Base-by-base conservation (phyloP, 2,113 vertebrate species). In the Pterocles gutturalis region DNA sequence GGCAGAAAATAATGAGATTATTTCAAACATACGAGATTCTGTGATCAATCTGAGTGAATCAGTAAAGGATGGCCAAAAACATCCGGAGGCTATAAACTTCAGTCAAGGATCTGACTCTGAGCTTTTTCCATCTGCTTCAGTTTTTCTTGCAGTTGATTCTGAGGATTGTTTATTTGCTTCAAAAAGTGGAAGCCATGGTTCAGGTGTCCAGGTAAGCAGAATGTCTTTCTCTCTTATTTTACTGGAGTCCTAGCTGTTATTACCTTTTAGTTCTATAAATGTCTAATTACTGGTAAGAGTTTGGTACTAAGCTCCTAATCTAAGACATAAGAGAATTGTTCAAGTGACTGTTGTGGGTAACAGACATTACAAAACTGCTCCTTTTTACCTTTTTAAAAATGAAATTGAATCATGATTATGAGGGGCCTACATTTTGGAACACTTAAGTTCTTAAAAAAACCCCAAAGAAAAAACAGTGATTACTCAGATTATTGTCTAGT, bases 1-100 rank as follows among this genome's bases (percentile, higher is more conserved):
- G 62, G 98, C 98, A 11, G 98, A 99, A 98, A 99, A 99, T 97
- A 99, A 99, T 96, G 98, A 98, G 34, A 98, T 99, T 94, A 99
- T 99, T 96, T 98, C 98, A 89, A 98, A 98, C 65, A 99, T 99
- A 96, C 98, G 98, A 7, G 99, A 99, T 95, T 98, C 99, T 5
- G 98, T 99, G 77, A 98, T 99, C 86, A 99, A 98, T 89, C 96
- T 98, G 80, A 99, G 98, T 87, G 98, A 98, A 90, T 98, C 98
- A 64, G 97, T 98, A 90, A 98, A 98, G 78, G 98, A 99, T 38
- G 98, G 97, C 31, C 94, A 96, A 22, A 98, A 97, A 79, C 85
- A 83, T 81, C 91, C 96, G 25, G 98, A 98, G 72, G 94, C 94
- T 85, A 97, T 98, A 91, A 98, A 98, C 90, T 96, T 98, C 78